Base-by-base conservation (phyloP, 2,888 invertebrate genomes). In the Geotrupes spiniger region DNA sequence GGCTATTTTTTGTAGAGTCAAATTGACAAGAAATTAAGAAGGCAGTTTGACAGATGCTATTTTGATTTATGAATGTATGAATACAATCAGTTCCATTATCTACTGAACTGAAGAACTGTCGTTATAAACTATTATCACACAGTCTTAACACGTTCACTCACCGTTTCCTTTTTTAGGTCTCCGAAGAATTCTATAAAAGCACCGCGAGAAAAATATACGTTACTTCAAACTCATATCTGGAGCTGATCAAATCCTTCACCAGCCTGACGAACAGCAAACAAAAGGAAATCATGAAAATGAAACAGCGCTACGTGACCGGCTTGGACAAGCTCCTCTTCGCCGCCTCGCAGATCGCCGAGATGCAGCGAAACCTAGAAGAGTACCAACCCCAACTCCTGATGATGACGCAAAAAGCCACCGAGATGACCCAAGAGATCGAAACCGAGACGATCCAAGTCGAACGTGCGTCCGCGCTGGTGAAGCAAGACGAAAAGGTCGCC, bases 401-500 rank as follows among this genome's bases (percentile, higher is more conserved):
- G 40, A 86, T 90, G 72, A 87, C 86, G 4, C 79, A 76, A 42
- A 83, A 85, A 64, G 87, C 89, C 6, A 77, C 78, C 2, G 81
- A 81, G 66, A 89, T 91, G 83, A 84, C 87, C 80, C 76, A 78
- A 61, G 79, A 82, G 69, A 91, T 92, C 56, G 88, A 86, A 73
- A 75, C 69, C 21, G 89, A 91, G 75, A 87, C 88, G 4, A 74
- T 75, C 5, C 83, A 84, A 46, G 92, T 92, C 0, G 90, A 89
- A 68, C 82, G 81, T 62, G 88, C 89, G 3, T 87, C 89, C 0
- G 80, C 81, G 41, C 78, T 86, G 62, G 92, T 95, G 0, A 85
- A 86, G 66, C 83, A 85, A 60, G 94, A 95, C 66, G 94, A 95
- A 76, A 85, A 86, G 66, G 82, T 87, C 6, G 95, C 92, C 2